These are phyloP conservation scores for Notocelia uddmanniana DNA, from an alignment of 2,888 invertebrate species.

Conservation along the genomic window DNA sequence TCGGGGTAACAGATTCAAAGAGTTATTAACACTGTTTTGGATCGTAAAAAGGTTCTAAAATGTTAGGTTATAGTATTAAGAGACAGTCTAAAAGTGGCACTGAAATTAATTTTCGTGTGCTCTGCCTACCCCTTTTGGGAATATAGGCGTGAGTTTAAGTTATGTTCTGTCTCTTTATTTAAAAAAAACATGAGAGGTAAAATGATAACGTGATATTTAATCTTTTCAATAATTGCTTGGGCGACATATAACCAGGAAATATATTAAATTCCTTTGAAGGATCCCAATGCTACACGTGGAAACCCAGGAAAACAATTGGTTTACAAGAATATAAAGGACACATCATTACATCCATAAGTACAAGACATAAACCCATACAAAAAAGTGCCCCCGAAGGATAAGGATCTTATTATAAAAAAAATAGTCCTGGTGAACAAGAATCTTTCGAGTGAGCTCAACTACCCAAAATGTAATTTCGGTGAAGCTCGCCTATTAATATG, in stretches of 20 bases:
- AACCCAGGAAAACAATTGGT: neutral
- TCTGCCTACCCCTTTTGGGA: too few relatives aligned
- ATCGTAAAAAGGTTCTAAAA: neutral
- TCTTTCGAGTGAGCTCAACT: neutral
- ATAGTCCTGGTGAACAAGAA: neutral
- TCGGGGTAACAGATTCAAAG: constrained; percentile 29
- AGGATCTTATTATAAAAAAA: constrained; percentile 4
- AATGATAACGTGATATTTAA: too few relatives aligned
- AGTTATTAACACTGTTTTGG: constrained; percentile 23
- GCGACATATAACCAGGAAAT: neutral
- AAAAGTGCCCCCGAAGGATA: neutral
- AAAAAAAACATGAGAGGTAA: too few relatives aligned
- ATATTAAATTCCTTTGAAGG: neutral
- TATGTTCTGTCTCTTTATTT: too few relatives aligned
- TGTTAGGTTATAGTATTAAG: neutral
- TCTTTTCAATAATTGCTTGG: neutral
- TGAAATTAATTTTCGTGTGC: too few relatives aligned
- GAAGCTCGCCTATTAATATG: neutral
- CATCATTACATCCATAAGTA: neutral
- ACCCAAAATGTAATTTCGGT: neutral
- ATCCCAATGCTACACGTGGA: neutral
- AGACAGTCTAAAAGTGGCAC: too few relatives aligned
- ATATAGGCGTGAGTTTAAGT: too few relatives aligned
- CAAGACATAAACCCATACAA: neutral
- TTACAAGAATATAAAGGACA: neutral